Percentiles rank a stretch among this genome's conserved stretches.
Evolutionary conservation across 23 tunicate genomes (phyloP).

Genomic region (Styela clava): DNA sequence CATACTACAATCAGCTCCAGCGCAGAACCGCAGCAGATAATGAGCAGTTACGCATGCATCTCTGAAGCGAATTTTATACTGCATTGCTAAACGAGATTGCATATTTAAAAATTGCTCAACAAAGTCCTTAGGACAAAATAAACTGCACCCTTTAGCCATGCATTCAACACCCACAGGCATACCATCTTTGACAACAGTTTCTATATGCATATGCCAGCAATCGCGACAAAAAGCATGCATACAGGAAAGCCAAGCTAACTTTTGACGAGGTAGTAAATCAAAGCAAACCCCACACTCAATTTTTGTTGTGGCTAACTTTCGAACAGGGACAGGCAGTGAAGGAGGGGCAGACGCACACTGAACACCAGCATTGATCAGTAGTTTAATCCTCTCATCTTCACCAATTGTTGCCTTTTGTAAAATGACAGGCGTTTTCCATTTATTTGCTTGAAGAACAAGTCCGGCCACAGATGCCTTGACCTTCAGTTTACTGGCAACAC

Average conservation of each 20-base stretch:
- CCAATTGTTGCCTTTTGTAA: constrained; percentile 21
- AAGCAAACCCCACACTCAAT: constrained; percentile 70
- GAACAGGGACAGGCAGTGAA: neutral
- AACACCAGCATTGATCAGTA: constrained; percentile 60
- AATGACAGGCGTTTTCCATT: constrained; percentile 71
- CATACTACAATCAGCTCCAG: constrained; percentile 75
- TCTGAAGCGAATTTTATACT: constrained; percentile 25
- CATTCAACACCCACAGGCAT: constrained; percentile 64
- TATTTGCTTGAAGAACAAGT: constrained; percentile 53
- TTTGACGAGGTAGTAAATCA: constrained; percentile 17
- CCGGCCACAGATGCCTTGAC: constrained; percentile 52
- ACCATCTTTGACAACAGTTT: constrained; percentile 44
- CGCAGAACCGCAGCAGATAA: constrained; percentile 81
- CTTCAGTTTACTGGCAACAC: constrained; percentile 22
- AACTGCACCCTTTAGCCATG: constrained; percentile 63
- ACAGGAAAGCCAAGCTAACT: constrained; percentile 45
- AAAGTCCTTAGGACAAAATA: constrained; percentile 63
- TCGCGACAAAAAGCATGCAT: constrained; percentile 64
- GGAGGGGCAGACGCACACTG: neutral
- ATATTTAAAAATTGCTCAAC: constrained; percentile 38
- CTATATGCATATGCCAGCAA: constrained; percentile 77
- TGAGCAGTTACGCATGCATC: constrained; percentile 47
- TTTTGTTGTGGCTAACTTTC: neutral
- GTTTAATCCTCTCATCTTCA: constrained; percentile 32
- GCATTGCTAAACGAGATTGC: constrained; percentile 1